Base-by-base conservation (phyloP, 2,888 invertebrate species). In the Dascillus cervinus region DNA sequence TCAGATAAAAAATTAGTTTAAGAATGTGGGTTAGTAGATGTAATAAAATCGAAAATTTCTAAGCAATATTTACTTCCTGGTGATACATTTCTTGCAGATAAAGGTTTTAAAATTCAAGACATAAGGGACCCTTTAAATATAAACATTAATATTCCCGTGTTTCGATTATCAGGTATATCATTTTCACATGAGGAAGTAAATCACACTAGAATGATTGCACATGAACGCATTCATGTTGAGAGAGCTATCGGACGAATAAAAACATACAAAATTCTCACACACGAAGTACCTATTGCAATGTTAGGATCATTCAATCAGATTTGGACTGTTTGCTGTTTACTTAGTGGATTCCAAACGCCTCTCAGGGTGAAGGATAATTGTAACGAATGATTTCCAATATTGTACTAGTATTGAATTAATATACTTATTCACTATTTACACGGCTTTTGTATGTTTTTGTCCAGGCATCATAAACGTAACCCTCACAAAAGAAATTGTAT, bases 321-420 rank as follows among this genome's bases (percentile, higher is more conserved):
- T n/a, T 24, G 24, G 24, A 24, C 24, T 2, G 24, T 24, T 12
- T 24, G 24, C 14, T 24, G 12, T 12, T 24, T 24, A 24, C n/a
- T n/a, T n/a, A n/a, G n/a, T n/a, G n/a, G n/a, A n/a, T n/a, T n/a
- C n/a, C n/a, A n/a, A n/a, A n/a, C n/a, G n/a, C n/a, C n/a, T n/a
- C n/a, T n/a, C n/a, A n/a, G n/a, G n/a, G n/a, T n/a, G n/a, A n/a
- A n/a, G n/a, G n/a, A n/a, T n/a, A n/a, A n/a, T n/a, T n/a, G n/a
- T n/a, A n/a, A n/a, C n/a, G n/a, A n/a, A n/a, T n/a, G n/a, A n/a
- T n/a, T n/a, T n/a, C n/a, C n/a, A n/a, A n/a, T n/a, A n/a, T n/a
- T n/a, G n/a, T n/a, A n/a, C n/a, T n/a, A n/a, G n/a, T n/a, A n/a
- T n/a, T n/a, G n/a, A n/a, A n/a, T n/a, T n/a, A n/a, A n/a, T n/a